phyloP scores from a whole-genome alignment of 2,113 vertebrate species.

The Ovis canadensis region DNA sequence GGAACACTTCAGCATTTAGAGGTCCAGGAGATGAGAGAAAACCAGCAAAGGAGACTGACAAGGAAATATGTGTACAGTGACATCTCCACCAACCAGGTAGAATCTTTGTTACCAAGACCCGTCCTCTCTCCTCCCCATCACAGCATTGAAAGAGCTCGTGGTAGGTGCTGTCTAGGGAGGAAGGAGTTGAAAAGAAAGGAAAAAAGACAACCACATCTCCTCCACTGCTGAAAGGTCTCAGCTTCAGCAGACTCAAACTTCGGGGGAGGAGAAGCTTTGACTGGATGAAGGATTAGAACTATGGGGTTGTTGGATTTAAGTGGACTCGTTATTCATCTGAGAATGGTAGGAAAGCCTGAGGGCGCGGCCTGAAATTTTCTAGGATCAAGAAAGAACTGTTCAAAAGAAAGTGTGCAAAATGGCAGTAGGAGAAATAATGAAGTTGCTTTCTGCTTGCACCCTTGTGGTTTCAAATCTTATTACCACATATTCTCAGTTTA shows the following conservation, averaged over 20 bases:
- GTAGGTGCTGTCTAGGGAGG: not conserved
- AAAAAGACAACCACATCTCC: not conserved
- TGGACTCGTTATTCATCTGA: not conserved
- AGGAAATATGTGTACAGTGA: not conserved
- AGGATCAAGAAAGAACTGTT: not conserved
- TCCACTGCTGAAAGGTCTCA: not conserved
- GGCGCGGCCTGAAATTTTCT: not conserved
- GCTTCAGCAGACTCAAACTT: not conserved
- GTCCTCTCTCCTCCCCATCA: not conserved
- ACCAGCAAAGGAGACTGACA: not conserved
- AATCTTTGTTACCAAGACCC: not conserved
- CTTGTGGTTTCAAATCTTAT: not conserved
- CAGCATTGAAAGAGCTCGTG: not conserved
- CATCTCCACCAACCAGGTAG: not conserved
- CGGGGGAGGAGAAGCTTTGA: not conserved
- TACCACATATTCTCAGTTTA: not conserved
- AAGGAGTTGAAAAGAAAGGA: not conserved
- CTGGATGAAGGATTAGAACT: not conserved
- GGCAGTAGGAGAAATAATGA: not conserved
- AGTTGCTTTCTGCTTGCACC: not conserved
- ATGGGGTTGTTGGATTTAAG: not conserved
- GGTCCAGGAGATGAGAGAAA: not conserved
- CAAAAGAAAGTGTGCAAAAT: not conserved
- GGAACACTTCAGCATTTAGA: not conserved
- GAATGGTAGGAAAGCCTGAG: not conserved